Base-by-base conservation (phyloP, 2,888 invertebrate genomes). In the Plebejus argus region DNA sequence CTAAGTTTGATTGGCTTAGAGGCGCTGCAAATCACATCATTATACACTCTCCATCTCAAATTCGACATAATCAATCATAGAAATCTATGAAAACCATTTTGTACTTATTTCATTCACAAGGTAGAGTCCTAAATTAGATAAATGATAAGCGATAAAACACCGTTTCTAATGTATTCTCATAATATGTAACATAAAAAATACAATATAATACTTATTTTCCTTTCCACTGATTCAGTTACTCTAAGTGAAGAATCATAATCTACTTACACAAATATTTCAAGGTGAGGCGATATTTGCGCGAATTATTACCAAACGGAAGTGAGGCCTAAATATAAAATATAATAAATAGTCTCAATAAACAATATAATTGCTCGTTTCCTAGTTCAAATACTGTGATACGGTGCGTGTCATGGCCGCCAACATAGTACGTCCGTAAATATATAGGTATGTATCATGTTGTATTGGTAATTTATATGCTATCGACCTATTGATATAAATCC, bases 331-430 rank as follows among this genome's bases (percentile, higher is more conserved):
- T 39, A n/a, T 39, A 1, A 39, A 70, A 35, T 35, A 66, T 74
- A 49, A 49, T 53, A 74, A 74, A 74, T 74, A 74, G 74, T 23
- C 7, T 15, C 15, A 49, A 28, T 53, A 53, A 45, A 74, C 49
- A 49, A 74, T 74, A 23, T 23, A 49, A 39, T 39, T 66, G 20
- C 33, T 53, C 8, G 49, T 74, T 74, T 74, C 74, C 74, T 74
- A 74, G 18, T 74, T 53, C 15, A 53, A 72, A 74, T 74, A 74
- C 10, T 72, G 12, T 39, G 39, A 45, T 23, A 74, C 18, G 28
- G 45, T 28, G 1, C 49, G 28, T 20, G 74, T 74, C 74, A 74
- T 12, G 74, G 74, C 18, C 74, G 18, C 28, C 3, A n/a, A 49
- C 23, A 53, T 74, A n/a, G n/a, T n/a, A 49, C 23, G 33, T 53